These are phyloP conservation scores for Procambarus clarkii DNA, from an alignment of 1,140 invertebrate genomes.

Conservation along the genomic window DNA sequence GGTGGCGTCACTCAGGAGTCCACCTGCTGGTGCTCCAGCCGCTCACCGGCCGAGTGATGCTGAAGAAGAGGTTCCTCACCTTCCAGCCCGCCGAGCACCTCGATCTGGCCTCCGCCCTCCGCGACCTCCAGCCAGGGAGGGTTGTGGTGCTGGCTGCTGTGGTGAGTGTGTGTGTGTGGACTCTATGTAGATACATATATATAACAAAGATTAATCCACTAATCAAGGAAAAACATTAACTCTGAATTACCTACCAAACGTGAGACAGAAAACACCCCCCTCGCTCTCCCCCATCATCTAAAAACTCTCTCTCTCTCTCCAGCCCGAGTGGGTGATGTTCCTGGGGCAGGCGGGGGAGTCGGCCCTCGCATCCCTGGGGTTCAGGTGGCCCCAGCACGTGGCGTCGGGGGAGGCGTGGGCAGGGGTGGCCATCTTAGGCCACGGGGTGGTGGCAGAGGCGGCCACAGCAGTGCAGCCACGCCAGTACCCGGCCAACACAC, in stretches of 20 bases:
- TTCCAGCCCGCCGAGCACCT: slow-evolving; percentile 49
- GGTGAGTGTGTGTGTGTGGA: neutral
- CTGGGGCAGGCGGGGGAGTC: slow-evolving; percentile 13
- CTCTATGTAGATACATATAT: too few species aligned
- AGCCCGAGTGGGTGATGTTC: slow-evolving; percentile 62
- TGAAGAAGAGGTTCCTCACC: slow-evolving; percentile 25
- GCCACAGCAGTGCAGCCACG: neutral
- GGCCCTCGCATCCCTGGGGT: slow-evolving; percentile 26
- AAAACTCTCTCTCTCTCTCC: neutral
- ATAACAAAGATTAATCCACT: too few species aligned
- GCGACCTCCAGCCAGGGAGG: neutral
- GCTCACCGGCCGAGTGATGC: neutral
- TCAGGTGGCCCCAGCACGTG: slow-evolving; percentile 6
- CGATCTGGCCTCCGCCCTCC: slow-evolving; percentile 15
- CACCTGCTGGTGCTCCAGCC: slow-evolving; percentile 11
- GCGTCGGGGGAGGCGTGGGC: slow-evolving; percentile 44
- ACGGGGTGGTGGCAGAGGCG: slow-evolving; percentile 20
- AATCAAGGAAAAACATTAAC: too few species aligned
- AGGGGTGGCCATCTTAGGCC: slow-evolving; percentile 35
- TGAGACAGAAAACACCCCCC: too few species aligned
- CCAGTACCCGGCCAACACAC: slow-evolving; percentile 9
- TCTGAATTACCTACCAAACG: too few species aligned
- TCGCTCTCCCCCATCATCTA: too few species aligned
- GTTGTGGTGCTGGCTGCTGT: slow-evolving; percentile 35
- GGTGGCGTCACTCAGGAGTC: slow-evolving; percentile 15